These are phyloP conservation scores for Drosophila santomea DNA, from an alignment of 1,140 invertebrate genomes.

Conservation along the genomic window DNA sequence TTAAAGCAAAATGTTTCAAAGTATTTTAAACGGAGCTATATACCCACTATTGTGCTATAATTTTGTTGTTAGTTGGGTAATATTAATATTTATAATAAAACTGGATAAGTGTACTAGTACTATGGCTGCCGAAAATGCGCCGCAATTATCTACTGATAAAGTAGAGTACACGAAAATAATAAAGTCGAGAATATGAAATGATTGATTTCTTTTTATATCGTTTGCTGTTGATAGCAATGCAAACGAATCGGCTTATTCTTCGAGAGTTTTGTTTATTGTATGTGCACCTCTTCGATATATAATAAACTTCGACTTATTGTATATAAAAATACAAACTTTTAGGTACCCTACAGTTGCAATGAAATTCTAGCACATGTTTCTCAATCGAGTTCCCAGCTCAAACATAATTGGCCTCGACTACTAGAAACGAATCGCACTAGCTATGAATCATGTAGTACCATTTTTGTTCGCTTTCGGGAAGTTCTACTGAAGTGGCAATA, in stretches of 20 bases:
- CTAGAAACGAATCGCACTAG: background rate
- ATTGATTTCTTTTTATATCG: conserved; percentile 17
- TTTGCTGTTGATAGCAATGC: conserved; percentile 9
- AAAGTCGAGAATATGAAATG: background rate
- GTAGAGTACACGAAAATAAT: background rate
- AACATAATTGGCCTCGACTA: conserved; percentile 39
- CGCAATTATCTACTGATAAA: conserved; percentile 10
- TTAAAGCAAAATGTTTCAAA: too few relatives aligned
- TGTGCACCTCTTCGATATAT: conserved; percentile 9
- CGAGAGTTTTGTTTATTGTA: conserved; percentile 26
- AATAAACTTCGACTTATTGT: conserved; percentile 13
- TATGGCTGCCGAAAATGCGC: background rate
- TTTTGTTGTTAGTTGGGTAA: background rate
- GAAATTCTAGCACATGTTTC: background rate
- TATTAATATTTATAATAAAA: background rate
- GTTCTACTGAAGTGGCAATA: conserved; percentile 43
- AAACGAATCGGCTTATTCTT: conserved; percentile 10
- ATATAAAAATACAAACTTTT: conserved; percentile 6
- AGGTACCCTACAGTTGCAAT: conserved; percentile 8
- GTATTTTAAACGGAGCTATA: too few relatives aligned
- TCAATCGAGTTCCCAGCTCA: conserved; percentile 26
- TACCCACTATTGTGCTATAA: too few relatives aligned
- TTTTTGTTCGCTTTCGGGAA: conserved; percentile 33
- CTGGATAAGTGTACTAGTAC: background rate
- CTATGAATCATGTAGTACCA: conserved; percentile 28